Percentiles rank a stretch among this genome's conserved stretches.
phyloP scores from a whole-genome alignment of 2,888 invertebrate genomes.

The Stegana nigrithorax region DNA sequence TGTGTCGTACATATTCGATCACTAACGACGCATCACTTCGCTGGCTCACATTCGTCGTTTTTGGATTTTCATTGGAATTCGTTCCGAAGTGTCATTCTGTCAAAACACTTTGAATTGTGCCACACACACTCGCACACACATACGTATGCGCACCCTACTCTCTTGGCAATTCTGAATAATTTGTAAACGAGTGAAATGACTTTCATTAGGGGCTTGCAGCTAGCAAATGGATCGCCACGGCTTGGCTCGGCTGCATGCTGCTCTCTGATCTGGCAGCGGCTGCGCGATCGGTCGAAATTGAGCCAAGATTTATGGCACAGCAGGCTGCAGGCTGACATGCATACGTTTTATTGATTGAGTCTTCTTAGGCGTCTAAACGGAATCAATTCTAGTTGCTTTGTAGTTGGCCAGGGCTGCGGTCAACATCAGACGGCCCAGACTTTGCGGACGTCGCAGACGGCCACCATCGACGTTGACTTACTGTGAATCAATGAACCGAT shows the following conservation, averaged over 20 bases:
- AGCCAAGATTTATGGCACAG: slow-evolving; percentile 51
- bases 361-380: slow-evolving; percentile 35
- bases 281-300: slow-evolving; percentile 37
- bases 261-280: too few relatives aligned
- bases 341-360: slow-evolving; percentile 48
- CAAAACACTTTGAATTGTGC: slow-evolving; percentile 51
- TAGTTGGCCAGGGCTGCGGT: too few relatives aligned
- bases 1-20: background rate
- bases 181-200: too few relatives aligned
- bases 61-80: slow-evolving; percentile 19
- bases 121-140: slow-evolving; percentile 50
- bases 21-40: background rate
- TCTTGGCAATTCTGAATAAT: background rate
- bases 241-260: too few relatives aligned
- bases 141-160: background rate
- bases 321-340: background rate
- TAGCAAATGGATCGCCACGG: too few relatives aligned
- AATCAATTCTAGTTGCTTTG: slow-evolving; percentile 1
- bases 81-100: slow-evolving; percentile 38
- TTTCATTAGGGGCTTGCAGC: too few relatives aligned
- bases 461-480: slow-evolving; percentile 10
- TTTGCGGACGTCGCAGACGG: background rate
- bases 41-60: background rate
- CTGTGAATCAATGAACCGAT: too few relatives aligned
- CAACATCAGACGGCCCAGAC: background rate